phyloP scores from a whole-genome alignment of 1,140 invertebrate species.

The Drepana arcuata region DNA sequence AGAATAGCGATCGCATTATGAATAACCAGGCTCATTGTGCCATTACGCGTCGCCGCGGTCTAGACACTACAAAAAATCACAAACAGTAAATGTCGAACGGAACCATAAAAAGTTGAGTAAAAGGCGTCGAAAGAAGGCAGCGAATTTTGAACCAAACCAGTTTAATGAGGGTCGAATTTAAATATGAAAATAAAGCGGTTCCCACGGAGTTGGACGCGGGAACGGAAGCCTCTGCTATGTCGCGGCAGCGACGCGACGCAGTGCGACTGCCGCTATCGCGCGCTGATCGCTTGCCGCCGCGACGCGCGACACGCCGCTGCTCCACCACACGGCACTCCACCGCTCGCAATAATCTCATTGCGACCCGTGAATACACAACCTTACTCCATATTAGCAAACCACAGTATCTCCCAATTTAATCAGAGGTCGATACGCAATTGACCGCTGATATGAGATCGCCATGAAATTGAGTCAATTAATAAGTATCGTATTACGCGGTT shows the following conservation, averaged over 20 bases:
- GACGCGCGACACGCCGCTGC: conserved; percentile 12
- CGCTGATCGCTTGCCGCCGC: conserved; percentile 34
- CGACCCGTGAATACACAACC: not conserved
- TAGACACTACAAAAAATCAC: conserved; percentile 51
- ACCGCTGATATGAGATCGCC: conserved; percentile 25
- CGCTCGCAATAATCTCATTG: conserved; percentile 5
- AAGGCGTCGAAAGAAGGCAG: conserved; percentile 70
- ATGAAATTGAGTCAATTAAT: conserved; percentile 41
- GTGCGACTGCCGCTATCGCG: conserved; percentile 38
- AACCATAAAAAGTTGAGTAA: conserved; percentile 71
- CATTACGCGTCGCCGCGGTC: conserved; percentile 36
- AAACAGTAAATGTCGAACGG: conserved; percentile 67
- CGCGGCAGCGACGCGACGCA: conserved; percentile 35
- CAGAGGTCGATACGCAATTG: conserved; percentile 27
- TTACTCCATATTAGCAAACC: not conserved
- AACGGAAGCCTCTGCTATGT: conserved; percentile 59
- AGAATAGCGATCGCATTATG: conserved; percentile 35
- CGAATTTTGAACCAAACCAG: conserved; percentile 68
- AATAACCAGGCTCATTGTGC: conserved; percentile 32
- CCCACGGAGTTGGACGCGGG: conserved; percentile 66
- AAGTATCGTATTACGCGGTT: conserved; percentile 38
- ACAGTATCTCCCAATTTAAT: conserved; percentile 11
- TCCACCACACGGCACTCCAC: conserved; percentile 10
- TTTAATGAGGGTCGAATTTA: conserved; percentile 71
- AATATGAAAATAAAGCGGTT: conserved; percentile 69